Conservation (phyloP, 2,888 invertebrate species). For the Dioctria linearis region DNA sequence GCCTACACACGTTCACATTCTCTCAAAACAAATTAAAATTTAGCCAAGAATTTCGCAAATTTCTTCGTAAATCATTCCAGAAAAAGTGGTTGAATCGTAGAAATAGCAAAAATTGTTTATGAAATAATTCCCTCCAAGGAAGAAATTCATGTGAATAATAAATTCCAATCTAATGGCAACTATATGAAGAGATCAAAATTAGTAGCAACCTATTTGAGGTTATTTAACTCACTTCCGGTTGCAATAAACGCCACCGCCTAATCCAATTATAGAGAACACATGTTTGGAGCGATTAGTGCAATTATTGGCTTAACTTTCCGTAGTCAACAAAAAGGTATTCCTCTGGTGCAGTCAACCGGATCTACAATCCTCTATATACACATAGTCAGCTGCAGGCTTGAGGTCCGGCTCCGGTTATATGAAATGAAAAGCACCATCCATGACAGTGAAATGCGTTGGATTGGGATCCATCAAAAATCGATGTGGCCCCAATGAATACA, state of each 20-base stretch:
- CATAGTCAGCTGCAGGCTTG: too few species aligned
- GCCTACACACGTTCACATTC: too few species aligned
- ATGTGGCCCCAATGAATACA: neutral
- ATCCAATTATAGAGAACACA: constrained; percentile 46
- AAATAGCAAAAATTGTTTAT: too few species aligned
- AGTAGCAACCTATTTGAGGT: neutral
- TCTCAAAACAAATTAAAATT: too few species aligned
- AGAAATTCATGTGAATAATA: neutral
- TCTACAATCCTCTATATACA: neutral
- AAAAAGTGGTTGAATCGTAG: too few species aligned
- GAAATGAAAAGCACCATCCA: too few species aligned
- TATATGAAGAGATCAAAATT: neutral
- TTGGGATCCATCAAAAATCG: neutral
- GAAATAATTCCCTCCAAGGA: neutral
- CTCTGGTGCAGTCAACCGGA: neutral
- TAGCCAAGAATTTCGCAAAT: too few species aligned
- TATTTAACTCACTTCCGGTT: constrained; percentile 35
- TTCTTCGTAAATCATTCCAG: too few species aligned
- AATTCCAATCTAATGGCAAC: neutral
- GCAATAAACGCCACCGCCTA: constrained; percentile 5
- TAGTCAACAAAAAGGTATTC: neutral
- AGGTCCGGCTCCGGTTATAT: too few species aligned
- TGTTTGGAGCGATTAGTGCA: constrained; percentile 36
- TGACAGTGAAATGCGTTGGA: too few species aligned
- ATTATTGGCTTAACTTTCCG: constrained; percentile 1